Conservation (phyloP, 2,797 vertebrate genomes). For the Acropternis orthonyx region DNA sequence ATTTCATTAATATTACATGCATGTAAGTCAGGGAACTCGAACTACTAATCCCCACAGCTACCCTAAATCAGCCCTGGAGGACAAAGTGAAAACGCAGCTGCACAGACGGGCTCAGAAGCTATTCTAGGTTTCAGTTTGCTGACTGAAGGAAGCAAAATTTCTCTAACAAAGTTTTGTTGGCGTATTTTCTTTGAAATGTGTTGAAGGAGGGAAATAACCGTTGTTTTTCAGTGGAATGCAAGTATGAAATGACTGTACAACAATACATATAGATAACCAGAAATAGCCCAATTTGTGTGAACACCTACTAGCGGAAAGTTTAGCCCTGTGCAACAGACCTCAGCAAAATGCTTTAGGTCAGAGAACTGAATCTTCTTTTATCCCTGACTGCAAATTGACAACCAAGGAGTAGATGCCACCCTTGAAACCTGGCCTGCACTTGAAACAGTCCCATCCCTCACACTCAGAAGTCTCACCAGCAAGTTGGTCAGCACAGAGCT, state of each 20-base stretch:
- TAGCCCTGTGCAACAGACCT: background rate
- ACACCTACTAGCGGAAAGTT: slow-evolving; percentile 45
- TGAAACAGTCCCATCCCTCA: background rate
- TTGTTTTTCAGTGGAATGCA: slow-evolving; percentile 22
- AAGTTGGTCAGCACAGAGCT: background rate
- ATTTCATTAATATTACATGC: slow-evolving; percentile 44
- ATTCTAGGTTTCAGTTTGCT: slow-evolving; percentile 46
- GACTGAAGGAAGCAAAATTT: background rate
- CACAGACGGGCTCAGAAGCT: background rate
- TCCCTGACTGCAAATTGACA: background rate
- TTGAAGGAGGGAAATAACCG: background rate
- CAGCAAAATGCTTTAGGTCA: background rate
- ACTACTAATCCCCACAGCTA: slow-evolving; percentile 43
- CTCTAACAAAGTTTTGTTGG: background rate
- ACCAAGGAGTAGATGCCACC: background rate
- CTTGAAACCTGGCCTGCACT: background rate
- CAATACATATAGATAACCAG: background rate
- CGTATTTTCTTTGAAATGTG: slow-evolving; percentile 26
- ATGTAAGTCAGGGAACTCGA: slow-evolving; percentile 6
- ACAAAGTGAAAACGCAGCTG: slow-evolving; percentile 11
- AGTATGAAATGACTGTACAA: slow-evolving; percentile 35
- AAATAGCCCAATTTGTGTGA: background rate
- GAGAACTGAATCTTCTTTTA: background rate
- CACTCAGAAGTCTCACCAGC: background rate
- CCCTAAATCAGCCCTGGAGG: background rate